Evolutionary conservation across 2,888 invertebrate genomes (phyloP).

Genomic region (Tetranychus piercei): DNA sequence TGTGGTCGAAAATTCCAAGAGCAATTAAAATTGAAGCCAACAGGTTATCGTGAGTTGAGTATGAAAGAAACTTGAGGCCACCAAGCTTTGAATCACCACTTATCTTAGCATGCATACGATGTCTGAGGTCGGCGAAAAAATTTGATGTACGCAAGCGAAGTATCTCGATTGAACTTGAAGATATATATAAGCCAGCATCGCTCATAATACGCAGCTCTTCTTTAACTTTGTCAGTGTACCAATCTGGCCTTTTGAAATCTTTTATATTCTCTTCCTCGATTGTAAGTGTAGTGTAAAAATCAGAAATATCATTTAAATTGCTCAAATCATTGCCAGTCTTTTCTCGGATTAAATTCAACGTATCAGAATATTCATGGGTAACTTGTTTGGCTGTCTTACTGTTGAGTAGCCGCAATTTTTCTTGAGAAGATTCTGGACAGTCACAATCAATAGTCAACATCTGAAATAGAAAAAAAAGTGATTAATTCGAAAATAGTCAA

Average conservation of each 20-base stretch:
- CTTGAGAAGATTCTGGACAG: not conserved
- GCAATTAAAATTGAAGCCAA: slow-evolving; percentile 19
- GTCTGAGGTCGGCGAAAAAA: not conserved
- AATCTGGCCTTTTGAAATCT: slow-evolving; percentile 12
- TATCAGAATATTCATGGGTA: not conserved
- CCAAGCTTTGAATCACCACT: not conserved
- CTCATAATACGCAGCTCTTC: slow-evolving; percentile 10
- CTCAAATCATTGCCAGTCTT: slow-evolving; percentile 13
- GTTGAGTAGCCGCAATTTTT: not conserved
- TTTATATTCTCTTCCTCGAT: slow-evolving; percentile 15
- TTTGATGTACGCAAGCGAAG: slow-evolving; percentile 17
- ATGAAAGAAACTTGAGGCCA: not conserved
- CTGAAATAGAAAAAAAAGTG: not conserved
- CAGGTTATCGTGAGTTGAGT: slow-evolving; percentile 17
- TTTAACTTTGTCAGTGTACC: slow-evolving; percentile 12
- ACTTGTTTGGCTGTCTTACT: not conserved
- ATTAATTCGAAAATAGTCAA: not conserved
- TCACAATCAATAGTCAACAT: not conserved
- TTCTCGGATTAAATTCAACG: not conserved
- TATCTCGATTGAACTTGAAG: slow-evolving; percentile 12
- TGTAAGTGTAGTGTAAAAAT: slow-evolving; percentile 14
- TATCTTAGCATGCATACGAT: not conserved
- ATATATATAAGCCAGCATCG: slow-evolving; percentile 15
- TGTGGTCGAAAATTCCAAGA: slow-evolving; percentile 14
- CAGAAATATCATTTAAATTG: slow-evolving; percentile 14